A percentile compares a stretch with the other conserved stretches of the same genome.
Evolutionary conservation across 2,113 vertebrate genomes (phyloP).

Genomic region (Petroica traversi): DNA sequence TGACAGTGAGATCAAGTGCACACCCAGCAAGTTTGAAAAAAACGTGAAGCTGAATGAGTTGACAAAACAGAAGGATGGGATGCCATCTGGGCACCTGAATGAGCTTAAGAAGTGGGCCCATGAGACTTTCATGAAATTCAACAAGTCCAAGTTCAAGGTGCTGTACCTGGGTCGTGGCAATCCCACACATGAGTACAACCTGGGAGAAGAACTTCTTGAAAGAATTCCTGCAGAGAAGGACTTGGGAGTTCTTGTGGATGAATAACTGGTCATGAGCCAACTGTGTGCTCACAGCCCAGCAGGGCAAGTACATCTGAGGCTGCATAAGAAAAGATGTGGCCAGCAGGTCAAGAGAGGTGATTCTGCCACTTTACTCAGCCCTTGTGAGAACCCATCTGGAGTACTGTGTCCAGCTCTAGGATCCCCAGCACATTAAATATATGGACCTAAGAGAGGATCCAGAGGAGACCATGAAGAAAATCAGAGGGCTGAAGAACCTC

Average conservation of each 20-base stretch:
- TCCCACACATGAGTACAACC: background rate
- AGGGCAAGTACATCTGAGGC: background rate
- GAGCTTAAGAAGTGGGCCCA: background rate
- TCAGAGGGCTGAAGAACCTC: too few species aligned
- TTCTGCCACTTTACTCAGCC: background rate
- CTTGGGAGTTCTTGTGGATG: background rate
- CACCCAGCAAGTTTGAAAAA: background rate
- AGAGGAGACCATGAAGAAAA: background rate
- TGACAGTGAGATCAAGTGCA: too few species aligned
- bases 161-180: background rate
- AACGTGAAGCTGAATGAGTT: background rate
- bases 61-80: background rate
- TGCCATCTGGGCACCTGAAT: too few species aligned
- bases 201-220: background rate
- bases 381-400: background rate
- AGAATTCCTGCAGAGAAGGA: background rate
- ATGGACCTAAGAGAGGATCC: background rate
- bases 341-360: background rate
- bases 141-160: background rate
- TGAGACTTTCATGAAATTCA: background rate
- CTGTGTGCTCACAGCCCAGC: background rate
- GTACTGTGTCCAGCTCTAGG: rapidly evolving
- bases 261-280: background rate
- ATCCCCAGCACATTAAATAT: background rate
- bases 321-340: background rate